Conservation (phyloP, 2,888 invertebrate species). For the Dasypolia templi region DNA sequence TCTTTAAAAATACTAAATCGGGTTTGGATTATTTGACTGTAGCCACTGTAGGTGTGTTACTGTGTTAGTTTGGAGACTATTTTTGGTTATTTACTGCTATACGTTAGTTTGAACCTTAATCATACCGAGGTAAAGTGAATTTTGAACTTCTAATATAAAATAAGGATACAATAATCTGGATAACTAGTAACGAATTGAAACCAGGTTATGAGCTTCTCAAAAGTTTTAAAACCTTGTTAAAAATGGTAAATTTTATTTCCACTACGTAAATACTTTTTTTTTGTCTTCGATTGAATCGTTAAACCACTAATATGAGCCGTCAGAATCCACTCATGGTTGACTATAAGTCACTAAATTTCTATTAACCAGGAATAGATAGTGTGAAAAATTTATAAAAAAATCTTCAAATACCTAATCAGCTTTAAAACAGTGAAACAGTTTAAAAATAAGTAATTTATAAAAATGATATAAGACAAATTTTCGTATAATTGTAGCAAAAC, state of each 20-base stretch:
- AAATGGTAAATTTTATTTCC: background rate
- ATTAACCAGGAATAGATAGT: constrained; percentile 31
- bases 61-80: background rate
- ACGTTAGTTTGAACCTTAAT: background rate
- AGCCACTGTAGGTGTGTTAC: background rate
- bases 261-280: background rate
- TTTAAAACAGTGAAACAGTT: constrained; percentile 57
- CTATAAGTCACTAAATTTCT: background rate
- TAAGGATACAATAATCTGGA: background rate
- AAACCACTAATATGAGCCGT: background rate
- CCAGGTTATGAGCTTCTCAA: no score
- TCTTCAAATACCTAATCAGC: constrained; percentile 45
- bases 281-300: background rate
- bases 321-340: background rate
- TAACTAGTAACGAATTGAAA: background rate
- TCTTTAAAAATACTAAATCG: background rate
- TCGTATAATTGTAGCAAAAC: constrained; percentile 13
- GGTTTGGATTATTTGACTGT: background rate
- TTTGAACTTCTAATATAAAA: background rate
- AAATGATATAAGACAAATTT: constrained; percentile 22
- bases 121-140: background rate
- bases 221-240: background rate
- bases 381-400: constrained; percentile 20
- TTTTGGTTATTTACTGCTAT: background rate
- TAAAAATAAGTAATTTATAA: constrained; percentile 29